Conservation (phyloP, 2,888 invertebrate genomes). For the Stegophylla sp. region DNA sequence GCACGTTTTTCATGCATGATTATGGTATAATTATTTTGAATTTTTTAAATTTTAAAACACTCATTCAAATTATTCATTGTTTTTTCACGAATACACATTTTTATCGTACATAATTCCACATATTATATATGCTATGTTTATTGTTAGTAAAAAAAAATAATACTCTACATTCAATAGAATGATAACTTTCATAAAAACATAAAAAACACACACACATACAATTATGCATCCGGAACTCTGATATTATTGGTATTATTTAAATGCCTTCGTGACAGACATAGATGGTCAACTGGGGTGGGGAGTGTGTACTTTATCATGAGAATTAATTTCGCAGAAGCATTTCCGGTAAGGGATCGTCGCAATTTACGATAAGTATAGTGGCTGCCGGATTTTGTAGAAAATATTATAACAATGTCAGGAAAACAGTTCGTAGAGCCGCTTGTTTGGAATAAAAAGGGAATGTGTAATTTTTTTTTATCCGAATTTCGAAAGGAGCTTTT, state of each 20-base stretch:
- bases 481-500: conserved; percentile 10
- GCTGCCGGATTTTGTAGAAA: conserved; percentile 38
- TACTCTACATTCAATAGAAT: not conserved
- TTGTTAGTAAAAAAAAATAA: too few species aligned
- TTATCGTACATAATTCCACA: too few species aligned
- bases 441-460: conserved; percentile 13
- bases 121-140: too few species aligned
- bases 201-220: not conserved
- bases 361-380: conserved; percentile 48
- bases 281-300: not conserved
- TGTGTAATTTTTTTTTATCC: conserved; percentile 25
- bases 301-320: not conserved
- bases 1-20: too few species aligned
- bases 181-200: not conserved
- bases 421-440: not conserved
- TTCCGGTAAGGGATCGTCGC: conserved; percentile 12
- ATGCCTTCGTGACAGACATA: not conserved
- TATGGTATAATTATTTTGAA: too few species aligned
- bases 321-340: conserved; percentile 41
- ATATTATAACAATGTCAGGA: conserved; percentile 26
- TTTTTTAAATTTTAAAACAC: too few species aligned
- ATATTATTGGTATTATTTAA: not conserved
- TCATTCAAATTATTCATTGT: too few species aligned
- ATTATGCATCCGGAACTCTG: not conserved
- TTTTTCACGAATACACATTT: too few species aligned